Evolutionary conservation across 2,888 invertebrate genomes (phyloP).

Genomic region (Bruchidius siliquastri): DNA sequence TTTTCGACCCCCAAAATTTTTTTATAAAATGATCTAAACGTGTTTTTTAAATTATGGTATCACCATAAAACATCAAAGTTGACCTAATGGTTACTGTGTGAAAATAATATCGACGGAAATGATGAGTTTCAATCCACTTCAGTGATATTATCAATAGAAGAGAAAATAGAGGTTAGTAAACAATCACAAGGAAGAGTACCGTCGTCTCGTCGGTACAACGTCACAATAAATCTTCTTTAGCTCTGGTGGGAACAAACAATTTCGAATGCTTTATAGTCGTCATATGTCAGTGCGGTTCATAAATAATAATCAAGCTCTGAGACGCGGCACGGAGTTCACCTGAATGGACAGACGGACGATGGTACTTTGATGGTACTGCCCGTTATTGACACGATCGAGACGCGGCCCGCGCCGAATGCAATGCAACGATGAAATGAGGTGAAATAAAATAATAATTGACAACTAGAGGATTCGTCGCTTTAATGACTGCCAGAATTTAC

Average conservation of each 20-base stretch:
- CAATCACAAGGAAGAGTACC: neutral
- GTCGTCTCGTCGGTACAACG: neutral
- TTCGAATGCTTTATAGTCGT: neutral
- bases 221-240: neutral
- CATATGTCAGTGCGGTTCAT: neutral
- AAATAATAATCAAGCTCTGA: neutral
- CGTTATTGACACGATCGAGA: neutral
- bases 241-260: neutral
- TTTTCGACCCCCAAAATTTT: too few relatives aligned
- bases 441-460: too few relatives aligned
- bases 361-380: neutral
- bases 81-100: too few relatives aligned
- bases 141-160: neutral
- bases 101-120: too few relatives aligned
- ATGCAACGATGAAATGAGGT: too few relatives aligned
- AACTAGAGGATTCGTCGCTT: too few relatives aligned
- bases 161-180: neutral
- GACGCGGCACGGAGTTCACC: neutral
- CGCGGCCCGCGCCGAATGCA: too few relatives aligned
- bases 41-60: too few relatives aligned
- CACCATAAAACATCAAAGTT: too few relatives aligned
- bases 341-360: neutral
- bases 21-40: too few relatives aligned
- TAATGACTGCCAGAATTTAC: too few relatives aligned
- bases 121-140: neutral